These are phyloP conservation scores for Brachyrhaphis roseni DNA, from an alignment of 2,797 vertebrate genomes.

Conservation along the genomic window DNA sequence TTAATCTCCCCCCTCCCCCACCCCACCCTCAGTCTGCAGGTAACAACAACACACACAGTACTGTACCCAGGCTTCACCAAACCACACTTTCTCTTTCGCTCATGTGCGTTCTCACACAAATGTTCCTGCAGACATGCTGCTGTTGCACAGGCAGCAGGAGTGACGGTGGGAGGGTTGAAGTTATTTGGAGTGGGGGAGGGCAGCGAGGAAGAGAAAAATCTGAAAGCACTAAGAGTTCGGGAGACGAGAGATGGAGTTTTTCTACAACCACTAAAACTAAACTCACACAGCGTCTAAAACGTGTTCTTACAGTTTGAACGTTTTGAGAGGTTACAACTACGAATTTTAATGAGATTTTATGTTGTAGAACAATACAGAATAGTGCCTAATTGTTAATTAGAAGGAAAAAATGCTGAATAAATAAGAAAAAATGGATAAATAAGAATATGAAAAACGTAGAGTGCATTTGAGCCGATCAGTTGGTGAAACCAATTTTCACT, in stretches of 20 bases:
- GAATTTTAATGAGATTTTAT: not conserved
- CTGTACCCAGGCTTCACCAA: slow-evolving; percentile 34
- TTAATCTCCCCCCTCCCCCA: slow-evolving; percentile 72
- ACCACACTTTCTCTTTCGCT: slow-evolving; percentile 46
- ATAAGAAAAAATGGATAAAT: not conserved
- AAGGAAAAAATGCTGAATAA: not conserved
- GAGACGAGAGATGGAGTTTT: slow-evolving; percentile 6
- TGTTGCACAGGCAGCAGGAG: slow-evolving; percentile 37
- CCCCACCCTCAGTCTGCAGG: slow-evolving; percentile 59
- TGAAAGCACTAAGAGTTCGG: slow-evolving; percentile 8
- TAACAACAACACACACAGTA: slow-evolving; percentile 59
- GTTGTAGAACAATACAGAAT: not conserved
- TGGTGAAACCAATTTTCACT: not conserved
- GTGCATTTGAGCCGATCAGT: not conserved
- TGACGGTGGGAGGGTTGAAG: slow-evolving; percentile 23
- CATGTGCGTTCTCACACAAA: slow-evolving; percentile 37
- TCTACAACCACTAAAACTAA: not conserved
- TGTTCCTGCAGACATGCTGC: slow-evolving; percentile 35
- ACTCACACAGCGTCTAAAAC: not conserved
- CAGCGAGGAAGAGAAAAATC: not conserved
- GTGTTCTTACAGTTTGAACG: not conserved
- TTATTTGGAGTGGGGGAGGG: not conserved
- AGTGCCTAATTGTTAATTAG: not conserved
- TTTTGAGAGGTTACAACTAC: not conserved
- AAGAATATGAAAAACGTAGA: not conserved